Percentiles rank a stretch among this genome's conserved stretches.
These are phyloP conservation scores for Aricia agestis DNA, from an alignment of 1,140 invertebrate species.

Conservation along the genomic window DNA sequence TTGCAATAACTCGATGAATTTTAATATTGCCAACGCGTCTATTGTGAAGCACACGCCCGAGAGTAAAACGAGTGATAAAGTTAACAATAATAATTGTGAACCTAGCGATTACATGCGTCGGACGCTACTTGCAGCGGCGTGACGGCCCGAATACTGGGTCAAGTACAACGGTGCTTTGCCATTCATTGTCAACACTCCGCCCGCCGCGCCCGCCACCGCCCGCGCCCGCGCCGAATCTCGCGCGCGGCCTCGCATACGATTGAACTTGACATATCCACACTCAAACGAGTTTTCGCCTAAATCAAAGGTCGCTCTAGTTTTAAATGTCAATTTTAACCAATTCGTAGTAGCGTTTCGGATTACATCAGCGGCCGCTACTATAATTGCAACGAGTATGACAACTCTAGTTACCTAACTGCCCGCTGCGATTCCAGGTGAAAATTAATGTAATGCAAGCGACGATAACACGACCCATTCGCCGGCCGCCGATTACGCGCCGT, in stretches of 20 bases:
- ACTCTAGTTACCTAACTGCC: constrained; percentile 60
- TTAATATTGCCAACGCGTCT: constrained; percentile 7
- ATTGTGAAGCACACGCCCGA: neutral
- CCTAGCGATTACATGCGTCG: constrained; percentile 19
- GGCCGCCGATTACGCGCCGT: constrained; percentile 43
- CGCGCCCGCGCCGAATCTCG: constrained; percentile 37
- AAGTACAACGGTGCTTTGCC: constrained; percentile 72
- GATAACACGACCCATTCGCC: constrained; percentile 31
- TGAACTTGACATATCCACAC: constrained; percentile 67
- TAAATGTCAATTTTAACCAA: constrained; percentile 23
- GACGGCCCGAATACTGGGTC: constrained; percentile 66
- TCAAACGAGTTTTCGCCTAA: constrained; percentile 52
- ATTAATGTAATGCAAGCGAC: constrained; percentile 51
- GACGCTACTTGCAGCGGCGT: constrained; percentile 48
- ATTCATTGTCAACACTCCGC: constrained; percentile 67
- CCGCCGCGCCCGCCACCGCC: no score
- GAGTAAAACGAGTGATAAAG: neutral
- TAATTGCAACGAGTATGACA: constrained; percentile 61
- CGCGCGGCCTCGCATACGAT: constrained; percentile 49
- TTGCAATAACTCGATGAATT: constrained; percentile 7
- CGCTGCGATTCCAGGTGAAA: constrained; percentile 41
- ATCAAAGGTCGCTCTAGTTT: constrained; percentile 37
- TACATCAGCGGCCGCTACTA: constrained; percentile 38
- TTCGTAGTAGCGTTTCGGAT: neutral
- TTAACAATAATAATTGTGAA: constrained; percentile 18